A percentile compares a stretch with the other conserved stretches of the same genome.
These are phyloP conservation scores for Oreocharis arfaki DNA, from an alignment of 2,113 vertebrate species.

Conservation along the genomic window DNA sequence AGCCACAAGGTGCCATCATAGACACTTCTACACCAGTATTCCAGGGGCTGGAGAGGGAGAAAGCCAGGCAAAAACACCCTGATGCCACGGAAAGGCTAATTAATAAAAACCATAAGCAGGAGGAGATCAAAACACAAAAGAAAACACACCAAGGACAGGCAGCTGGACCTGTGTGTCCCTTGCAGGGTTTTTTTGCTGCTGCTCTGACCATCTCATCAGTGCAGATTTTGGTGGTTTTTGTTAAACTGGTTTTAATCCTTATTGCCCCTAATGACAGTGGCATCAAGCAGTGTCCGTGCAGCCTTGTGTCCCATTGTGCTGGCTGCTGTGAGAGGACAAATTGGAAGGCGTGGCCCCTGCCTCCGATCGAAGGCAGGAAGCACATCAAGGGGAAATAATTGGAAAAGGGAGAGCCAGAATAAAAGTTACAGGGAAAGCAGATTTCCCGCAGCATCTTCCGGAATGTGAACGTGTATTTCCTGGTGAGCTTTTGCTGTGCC, in stretches of 20 bases:
- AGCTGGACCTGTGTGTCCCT: neutral
- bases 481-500: neutral
- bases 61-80: neutral
- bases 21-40: neutral
- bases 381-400: neutral
- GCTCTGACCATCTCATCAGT: neutral
- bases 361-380: neutral
- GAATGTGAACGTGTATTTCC: neutral
- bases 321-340: neutral
- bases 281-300: neutral
- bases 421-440: neutral
- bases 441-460: neutral
- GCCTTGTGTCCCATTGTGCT: neutral
- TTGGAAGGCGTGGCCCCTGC: neutral
- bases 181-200: neutral
- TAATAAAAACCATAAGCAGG: neutral
- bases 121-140: neutral
- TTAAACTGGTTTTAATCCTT: neutral
- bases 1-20: conserved; percentile 70
- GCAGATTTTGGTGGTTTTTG: neutral
- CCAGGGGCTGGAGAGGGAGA: neutral
- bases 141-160: neutral
- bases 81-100: neutral
- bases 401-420: neutral
- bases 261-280: neutral